Percentiles rank a stretch among this genome's conserved stretches.
These are phyloP conservation scores for Latrodectus geometricus DNA, from an alignment of 1,140 invertebrate species.

Conservation along the genomic window DNA sequence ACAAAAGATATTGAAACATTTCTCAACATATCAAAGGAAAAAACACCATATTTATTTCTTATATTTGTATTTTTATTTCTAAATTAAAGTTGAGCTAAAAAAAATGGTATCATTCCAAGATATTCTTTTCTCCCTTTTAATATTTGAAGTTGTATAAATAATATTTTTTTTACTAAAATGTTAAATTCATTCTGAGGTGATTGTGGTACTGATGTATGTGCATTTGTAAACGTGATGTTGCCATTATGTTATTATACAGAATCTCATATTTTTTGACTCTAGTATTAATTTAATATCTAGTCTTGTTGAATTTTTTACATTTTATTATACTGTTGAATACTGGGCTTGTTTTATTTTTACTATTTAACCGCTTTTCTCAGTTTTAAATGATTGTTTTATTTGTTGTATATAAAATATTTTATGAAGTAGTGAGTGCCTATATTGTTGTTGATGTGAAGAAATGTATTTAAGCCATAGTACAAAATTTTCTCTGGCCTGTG, in stretches of 20 bases:
- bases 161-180: background rate
- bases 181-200: conserved; percentile 9
- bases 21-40: background rate
- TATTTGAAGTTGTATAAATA: background rate
- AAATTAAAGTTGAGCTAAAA: background rate
- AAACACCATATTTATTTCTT: background rate
- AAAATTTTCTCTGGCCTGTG: too few species aligned
- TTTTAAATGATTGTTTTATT: background rate
- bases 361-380: background rate
- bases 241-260: background rate
- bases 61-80: background rate
- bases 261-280: conserved; percentile 19
- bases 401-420: conserved; percentile 5
- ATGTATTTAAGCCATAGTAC: background rate
- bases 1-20: conserved; percentile 1
- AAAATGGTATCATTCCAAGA: background rate
- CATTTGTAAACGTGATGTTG: background rate
- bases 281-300: conserved; percentile 15
- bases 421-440: conserved; percentile 22
- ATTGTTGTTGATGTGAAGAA: conserved; percentile 18
- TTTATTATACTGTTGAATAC: conserved; percentile 5
- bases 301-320: conserved; percentile 23
- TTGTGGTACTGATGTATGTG: conserved; percentile 6
- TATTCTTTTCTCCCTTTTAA: background rate
- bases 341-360: background rate